Base-by-base conservation (phyloP, 2,113 vertebrate genomes). In the Corythoichthys intestinalis region DNA sequence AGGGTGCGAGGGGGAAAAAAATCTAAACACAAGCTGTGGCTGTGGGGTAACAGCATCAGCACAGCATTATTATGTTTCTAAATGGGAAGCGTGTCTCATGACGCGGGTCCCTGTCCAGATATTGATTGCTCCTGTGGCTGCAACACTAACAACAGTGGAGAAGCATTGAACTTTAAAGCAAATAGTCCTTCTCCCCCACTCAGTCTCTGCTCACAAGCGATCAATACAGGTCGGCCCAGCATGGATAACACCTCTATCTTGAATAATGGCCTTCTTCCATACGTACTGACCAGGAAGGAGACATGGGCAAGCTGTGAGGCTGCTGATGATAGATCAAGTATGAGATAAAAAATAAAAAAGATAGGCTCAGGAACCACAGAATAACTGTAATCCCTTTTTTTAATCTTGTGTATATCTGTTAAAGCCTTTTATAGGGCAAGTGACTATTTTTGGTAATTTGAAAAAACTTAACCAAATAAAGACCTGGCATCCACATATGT, bases 121-220 rank as follows among this genome's bases (percentile, higher is more conserved):
- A 91, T 70, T 78, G 81, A 89, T 89, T 86, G 76, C 58, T 74
- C 81, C 90, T 72, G 90, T 85, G 86, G 72, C 73, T 79, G 70
- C 69, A 89, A 91, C 81, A 90, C 83, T 90, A 92, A 78, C 74
- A 91, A 79, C 83, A 87, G 48, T 69, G 70, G 76, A 91, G 88
- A 91, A 75, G 54, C 78, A 86, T 92, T 91, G 81, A 92, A 93
- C 84, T 84, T 88, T 91, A 90, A 83, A 87, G 86, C 87, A 92
- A 92, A 93, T 86, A 87, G 82, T 83, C 86, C 81, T 91, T 91
- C 85, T 87, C 84, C 84, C 88, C 89, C 86, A 66, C 79, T 92
- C 87, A 86, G 70, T 69, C 79, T 66, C 74, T 76, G 90, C 86
- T 90, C 82, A 57, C 81, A 81, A 52, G 46, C 85, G 86, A 90